Percentiles rank a stretch among this genome's conserved stretches.
phyloP scores from a whole-genome alignment of 2,888 invertebrate genomes.

The Anoplius nigerrimus region DNA sequence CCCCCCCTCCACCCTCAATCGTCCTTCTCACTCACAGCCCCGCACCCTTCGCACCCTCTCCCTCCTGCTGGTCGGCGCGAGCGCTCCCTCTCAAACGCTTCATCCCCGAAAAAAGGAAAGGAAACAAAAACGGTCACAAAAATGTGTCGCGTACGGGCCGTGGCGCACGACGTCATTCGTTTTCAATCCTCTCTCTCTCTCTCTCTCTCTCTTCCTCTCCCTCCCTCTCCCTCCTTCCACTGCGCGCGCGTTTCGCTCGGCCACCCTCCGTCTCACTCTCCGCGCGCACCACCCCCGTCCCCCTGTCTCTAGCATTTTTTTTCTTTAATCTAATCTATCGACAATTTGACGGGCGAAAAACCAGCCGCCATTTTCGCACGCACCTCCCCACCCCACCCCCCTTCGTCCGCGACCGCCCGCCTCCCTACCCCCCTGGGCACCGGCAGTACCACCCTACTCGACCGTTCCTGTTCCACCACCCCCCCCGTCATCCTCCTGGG shows the following conservation, averaged over 20 bases:
- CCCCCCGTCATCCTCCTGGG: constrained; percentile 35
- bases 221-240: constrained; percentile 7
- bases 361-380: constrained; percentile 69
- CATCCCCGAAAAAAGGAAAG: background rate
- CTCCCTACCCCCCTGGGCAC: constrained; percentile 28
- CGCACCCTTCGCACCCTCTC: background rate
- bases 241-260: background rate
- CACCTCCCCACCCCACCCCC: constrained; percentile 3
- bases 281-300: background rate
- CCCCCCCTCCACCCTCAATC: constrained; percentile 42
- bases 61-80: background rate
- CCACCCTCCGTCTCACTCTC: background rate
- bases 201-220: constrained; percentile 17
- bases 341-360: constrained; percentile 73
- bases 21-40: constrained; percentile 38
- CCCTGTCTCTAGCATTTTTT: constrained; percentile 43
- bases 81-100: constrained; percentile 3
- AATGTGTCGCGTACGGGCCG: background rate
- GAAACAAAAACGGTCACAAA: no score
- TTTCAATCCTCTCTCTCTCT: constrained; percentile 18
- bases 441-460: constrained; percentile 21
- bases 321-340: constrained; percentile 74
- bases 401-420: constrained; percentile 22
- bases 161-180: background rate
- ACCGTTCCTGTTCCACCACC: constrained; percentile 39